A percentile compares a stretch with the other conserved stretches of the same genome.
Conservation (phyloP, 1,140 invertebrate genomes). For the Hycleus phaleratus region DNA sequence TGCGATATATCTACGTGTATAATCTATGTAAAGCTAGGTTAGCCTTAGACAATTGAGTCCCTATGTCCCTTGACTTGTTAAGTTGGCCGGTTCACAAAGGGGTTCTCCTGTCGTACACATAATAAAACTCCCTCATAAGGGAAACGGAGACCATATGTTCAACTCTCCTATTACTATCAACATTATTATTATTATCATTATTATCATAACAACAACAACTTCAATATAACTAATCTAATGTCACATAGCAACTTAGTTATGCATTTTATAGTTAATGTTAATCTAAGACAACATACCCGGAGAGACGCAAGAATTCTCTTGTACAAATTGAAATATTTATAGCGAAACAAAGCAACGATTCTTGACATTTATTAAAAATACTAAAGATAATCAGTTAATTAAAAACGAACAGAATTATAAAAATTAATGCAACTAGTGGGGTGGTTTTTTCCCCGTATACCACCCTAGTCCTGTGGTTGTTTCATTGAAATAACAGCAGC, state of each 20-base stretch:
- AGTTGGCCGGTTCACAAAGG: slow-evolving; percentile 20
- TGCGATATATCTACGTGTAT: background rate
- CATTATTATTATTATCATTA: background rate
- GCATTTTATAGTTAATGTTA: slow-evolving; percentile 30
- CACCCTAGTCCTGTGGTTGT: too few species aligned
- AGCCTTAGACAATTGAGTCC: slow-evolving; percentile 25
- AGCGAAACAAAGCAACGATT: background rate
- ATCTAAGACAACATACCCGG: slow-evolving; percentile 26
- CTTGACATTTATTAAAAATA: background rate
- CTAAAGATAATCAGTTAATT: background rate
- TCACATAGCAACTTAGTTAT: slow-evolving; percentile 25
- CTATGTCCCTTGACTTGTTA: slow-evolving; percentile 29
- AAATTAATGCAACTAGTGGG: background rate
- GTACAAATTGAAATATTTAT: background rate
- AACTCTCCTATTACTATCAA: background rate
- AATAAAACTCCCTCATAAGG: background rate
- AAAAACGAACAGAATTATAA: background rate
- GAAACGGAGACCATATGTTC: background rate
- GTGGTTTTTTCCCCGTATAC: too few species aligned
- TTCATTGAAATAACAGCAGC: too few species aligned
- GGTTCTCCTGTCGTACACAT: slow-evolving; percentile 8
- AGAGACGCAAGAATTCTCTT: slow-evolving; percentile 2
- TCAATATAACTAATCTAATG: slow-evolving; percentile 23
- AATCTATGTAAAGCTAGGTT: background rate
- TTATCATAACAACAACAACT: background rate